These are phyloP conservation scores for Acomys russatus DNA, from an alignment of 2,797 vertebrate species.

Conservation along the genomic window DNA sequence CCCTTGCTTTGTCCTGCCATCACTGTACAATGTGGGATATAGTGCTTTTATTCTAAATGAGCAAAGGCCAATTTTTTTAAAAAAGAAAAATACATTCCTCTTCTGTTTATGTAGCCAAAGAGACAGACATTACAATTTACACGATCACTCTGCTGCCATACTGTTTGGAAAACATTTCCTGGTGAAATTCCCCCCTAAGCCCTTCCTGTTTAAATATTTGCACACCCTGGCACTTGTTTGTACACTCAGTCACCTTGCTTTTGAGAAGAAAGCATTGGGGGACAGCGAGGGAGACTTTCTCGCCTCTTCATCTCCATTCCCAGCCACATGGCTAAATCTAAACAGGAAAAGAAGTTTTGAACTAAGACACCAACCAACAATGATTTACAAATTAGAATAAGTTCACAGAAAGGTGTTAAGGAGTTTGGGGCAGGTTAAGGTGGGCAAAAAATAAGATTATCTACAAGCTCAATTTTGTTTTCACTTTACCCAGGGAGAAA, in stretches of 20 bases:
- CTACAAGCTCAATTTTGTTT: not conserved
- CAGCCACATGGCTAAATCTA: not conserved
- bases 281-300: not conserved
- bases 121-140: slow-evolving; percentile 71
- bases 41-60: slow-evolving; percentile 46
- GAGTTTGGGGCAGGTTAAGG: not conserved
- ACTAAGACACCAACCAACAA: not conserved
- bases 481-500: not conserved
- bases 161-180: slow-evolving; percentile 46
- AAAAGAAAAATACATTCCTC: slow-evolving; percentile 28
- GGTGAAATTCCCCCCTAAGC: slow-evolving; percentile 42
- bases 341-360: not conserved
- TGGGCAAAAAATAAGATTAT: accelerated
- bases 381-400: not conserved
- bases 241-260: not conserved
- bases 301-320: not conserved
- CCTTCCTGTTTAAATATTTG: slow-evolving; percentile 60
- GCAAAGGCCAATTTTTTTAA: slow-evolving; percentile 60
- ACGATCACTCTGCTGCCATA: slow-evolving; percentile 70
- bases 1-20: slow-evolving; percentile 6
- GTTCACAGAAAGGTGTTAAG: not conserved
- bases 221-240: not conserved
- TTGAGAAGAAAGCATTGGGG: not conserved
- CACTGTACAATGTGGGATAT: slow-evolving; percentile 15
- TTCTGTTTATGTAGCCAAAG: slow-evolving; percentile 70